Evolutionary conservation across 2,113 vertebrate species (phyloP), one percentile per base, ranked within the genome.

Genomic region (Hirundichthys speculiger): DNA sequence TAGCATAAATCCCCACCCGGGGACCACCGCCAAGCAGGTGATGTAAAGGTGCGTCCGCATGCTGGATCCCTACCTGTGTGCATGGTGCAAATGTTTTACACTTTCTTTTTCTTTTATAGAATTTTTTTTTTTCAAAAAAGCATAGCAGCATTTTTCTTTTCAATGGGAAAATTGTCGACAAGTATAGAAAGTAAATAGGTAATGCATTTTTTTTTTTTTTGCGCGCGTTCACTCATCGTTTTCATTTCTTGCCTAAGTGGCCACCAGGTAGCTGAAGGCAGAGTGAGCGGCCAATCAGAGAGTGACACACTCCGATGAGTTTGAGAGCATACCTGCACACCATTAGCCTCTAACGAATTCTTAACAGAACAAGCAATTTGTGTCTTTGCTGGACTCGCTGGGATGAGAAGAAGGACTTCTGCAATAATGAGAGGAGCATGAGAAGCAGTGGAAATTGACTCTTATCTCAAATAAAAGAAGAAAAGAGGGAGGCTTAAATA

Each of bases 351-450:
- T 83, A 79, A 86, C 83, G 77, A 89, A 84, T 80, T 79, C 86
- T 84, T 77, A 87, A 77, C 47, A 55, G 82, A 84, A 89, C 86
- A 83, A 89, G 87, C 77, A 80, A 88, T 90, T 90, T 89, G 71
- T 79, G 72, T 73, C 74, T 75, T 80, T 82, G 76, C 82, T 79
- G 79, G 72, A 47, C 67, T 79, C 59, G 65, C 80, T 83, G 87
- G 81, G 81, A 83, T 85, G 69, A 88, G 89, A 85, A 80, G 69
- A 77, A 86, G 69, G 75, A 86, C 64, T 79, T 78, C 82, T 63
- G 79, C 64, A 83, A 86, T 83, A 90, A 90, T 87, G 77, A 88
- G 88, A 85, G 77, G 69, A 81, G 75, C 77, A 79, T 58, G 62
- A 76, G 73, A 85, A 66, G 69, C 59, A 68, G 75, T 82, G 83